phyloP scores from a whole-genome alignment of 2,888 invertebrate species.

The Thereva nobilitata region DNA sequence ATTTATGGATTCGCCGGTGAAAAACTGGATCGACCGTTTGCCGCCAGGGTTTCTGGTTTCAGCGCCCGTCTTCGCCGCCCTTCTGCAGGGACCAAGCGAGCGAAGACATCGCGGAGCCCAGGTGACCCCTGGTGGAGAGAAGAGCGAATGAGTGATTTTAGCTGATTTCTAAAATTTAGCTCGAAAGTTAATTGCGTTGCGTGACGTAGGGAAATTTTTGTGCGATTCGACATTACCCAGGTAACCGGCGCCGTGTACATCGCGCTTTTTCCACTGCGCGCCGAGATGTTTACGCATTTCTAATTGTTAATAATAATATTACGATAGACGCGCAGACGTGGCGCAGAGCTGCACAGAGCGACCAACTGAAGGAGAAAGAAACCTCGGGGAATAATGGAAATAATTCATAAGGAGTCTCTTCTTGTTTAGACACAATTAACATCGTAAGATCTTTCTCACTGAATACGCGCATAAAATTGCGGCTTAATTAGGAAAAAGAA shows the following conservation, averaged over 20 bases:
- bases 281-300: constrained; percentile 21
- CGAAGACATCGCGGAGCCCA: too few relatives aligned
- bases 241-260: neutral
- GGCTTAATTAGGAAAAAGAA: constrained; percentile 44
- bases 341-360: neutral
- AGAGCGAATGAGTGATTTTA: too few relatives aligned
- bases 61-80: too few relatives aligned
- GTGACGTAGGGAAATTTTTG: constrained; percentile 23
- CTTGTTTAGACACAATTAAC: constrained; percentile 35
- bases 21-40: too few relatives aligned
- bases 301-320: constrained; percentile 27
- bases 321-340: neutral
- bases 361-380: neutral
- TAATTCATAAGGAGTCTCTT: constrained; percentile 29
- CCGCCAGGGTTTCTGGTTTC: too few relatives aligned
- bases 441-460: constrained; percentile 43
- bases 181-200: constrained; percentile 19
- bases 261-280: constrained; percentile 13
- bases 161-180: too few relatives aligned
- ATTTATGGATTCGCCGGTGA: too few relatives aligned
- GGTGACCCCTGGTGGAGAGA: too few relatives aligned
- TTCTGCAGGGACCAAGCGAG: too few relatives aligned
- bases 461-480: constrained; percentile 46
- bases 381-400: constrained; percentile 17
- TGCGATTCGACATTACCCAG: constrained; percentile 14